Percentiles rank a stretch among this genome's conserved stretches.
phyloP scores from a whole-genome alignment of 2,797 vertebrate genomes.

The Sebastes hubbsi region DNA sequence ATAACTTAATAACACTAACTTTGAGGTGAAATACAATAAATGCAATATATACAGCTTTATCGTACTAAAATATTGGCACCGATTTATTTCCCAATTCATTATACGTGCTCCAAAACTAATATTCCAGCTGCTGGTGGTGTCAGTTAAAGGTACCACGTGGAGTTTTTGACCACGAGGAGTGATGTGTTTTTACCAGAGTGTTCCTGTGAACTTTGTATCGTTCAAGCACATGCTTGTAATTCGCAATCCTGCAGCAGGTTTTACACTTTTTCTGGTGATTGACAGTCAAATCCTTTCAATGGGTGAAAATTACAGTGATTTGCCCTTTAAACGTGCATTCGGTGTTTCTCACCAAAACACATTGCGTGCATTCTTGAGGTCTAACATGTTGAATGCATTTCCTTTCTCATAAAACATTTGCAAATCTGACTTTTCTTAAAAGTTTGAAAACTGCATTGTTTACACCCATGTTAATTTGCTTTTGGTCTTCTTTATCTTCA shows the following conservation, averaged over 20 bases:
- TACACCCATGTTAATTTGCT: not conserved
- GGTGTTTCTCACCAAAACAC: too few relatives aligned
- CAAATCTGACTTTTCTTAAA: not conserved
- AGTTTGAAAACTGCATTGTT: not conserved
- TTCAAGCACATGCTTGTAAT: not conserved
- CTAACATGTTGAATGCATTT: too few relatives aligned
- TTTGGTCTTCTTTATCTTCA: not conserved
- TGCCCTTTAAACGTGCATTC: too few relatives aligned
- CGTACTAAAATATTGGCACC: not conserved
- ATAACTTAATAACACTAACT: too few relatives aligned
- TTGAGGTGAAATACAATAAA: not conserved
- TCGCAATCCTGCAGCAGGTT: too few relatives aligned
- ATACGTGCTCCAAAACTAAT: not conserved
- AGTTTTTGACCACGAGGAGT: not conserved
- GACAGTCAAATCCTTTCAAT: too few relatives aligned
- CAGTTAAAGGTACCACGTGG: not conserved
- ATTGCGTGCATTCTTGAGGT: too few relatives aligned
- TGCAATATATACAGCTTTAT: not conserved
- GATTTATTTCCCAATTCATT: too few relatives aligned
- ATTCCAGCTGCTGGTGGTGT: not conserved
- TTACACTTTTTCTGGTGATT: too few relatives aligned
- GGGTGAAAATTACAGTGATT: too few relatives aligned
- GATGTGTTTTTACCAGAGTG: not conserved
- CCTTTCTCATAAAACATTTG: not conserved
- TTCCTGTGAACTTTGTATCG: not conserved